These are phyloP conservation scores for Oncorhynchus masou DNA, from an alignment of 2,113 vertebrate genomes.

Conservation along the genomic window DNA sequence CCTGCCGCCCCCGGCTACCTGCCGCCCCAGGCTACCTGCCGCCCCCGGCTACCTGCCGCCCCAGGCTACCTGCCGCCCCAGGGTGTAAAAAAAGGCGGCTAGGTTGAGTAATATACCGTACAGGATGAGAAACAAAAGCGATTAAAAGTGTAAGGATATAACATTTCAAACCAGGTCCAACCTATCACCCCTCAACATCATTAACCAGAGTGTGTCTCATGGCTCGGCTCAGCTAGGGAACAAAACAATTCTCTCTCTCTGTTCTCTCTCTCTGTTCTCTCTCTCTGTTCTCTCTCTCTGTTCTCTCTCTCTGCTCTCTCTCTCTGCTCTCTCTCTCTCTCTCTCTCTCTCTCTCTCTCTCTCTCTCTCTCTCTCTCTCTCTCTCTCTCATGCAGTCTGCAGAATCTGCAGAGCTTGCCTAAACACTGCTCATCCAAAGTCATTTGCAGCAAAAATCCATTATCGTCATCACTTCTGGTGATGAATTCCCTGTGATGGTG, in stretches of 20 bases:
- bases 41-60: too few relatives aligned
- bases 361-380: too few relatives aligned
- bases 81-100: conserved; percentile 37
- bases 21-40: too few relatives aligned
- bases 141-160: conserved; percentile 41
- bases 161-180: too few relatives aligned
- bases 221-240: conserved; percentile 17
- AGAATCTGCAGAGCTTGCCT: conserved; percentile 70
- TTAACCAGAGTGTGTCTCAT: neutral
- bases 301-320: too few relatives aligned
- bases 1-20: too few relatives aligned
- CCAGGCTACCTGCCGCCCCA: too few relatives aligned
- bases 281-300: too few relatives aligned
- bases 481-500: conserved; percentile 84
- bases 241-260: neutral
- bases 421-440: conserved; percentile 79
- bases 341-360: too few relatives aligned
- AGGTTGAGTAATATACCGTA: conserved; percentile 54
- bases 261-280: too few relatives aligned
- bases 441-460: conserved; percentile 89
- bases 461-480: conserved; percentile 81
- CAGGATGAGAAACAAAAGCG: conserved; percentile 70
- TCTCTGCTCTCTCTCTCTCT: too few relatives aligned
- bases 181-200: too few relatives aligned
- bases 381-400: conserved; percentile 34